These are phyloP conservation scores for Salvelinus namaycush DNA, from an alignment of 2,113 vertebrate species.

Conservation along the genomic window DNA sequence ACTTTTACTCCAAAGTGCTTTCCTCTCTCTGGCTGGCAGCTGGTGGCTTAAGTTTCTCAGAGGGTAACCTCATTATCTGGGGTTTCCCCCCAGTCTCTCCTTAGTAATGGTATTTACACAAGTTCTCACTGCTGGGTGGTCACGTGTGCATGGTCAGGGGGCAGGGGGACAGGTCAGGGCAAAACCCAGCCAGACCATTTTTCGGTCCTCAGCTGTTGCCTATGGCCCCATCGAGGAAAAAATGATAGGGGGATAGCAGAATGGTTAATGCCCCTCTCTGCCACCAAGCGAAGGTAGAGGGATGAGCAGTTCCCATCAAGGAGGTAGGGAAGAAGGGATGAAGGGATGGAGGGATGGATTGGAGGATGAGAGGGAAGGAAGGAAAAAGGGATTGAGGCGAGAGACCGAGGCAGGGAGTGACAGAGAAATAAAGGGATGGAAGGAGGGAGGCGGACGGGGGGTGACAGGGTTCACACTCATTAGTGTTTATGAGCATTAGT, in stretches of 20 bases:
- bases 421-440: neutral
- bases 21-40: neutral
- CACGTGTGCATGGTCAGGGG: neutral
- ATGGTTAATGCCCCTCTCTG: slow-evolving; percentile 4
- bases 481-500: slow-evolving; percentile 41
- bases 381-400: no score
- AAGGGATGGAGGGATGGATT: no score
- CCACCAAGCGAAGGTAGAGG: neutral
- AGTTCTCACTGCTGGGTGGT: neutral
- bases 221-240: neutral
- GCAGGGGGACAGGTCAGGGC: neutral
- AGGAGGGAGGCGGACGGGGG: neutral
- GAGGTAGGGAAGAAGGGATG: no score
- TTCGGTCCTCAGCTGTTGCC: neutral
- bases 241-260: neutral
- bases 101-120: neutral
- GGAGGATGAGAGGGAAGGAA: no score
- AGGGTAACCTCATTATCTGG: neutral
- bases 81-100: neutral
- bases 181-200: neutral
- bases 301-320: no score
- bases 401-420: neutral
- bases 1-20: neutral
- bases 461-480: slow-evolving; percentile 26
- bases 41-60: neutral